phyloP scores from a whole-genome alignment of 2,113 vertebrate genomes.

The Tychaedon coryphoeus region DNA sequence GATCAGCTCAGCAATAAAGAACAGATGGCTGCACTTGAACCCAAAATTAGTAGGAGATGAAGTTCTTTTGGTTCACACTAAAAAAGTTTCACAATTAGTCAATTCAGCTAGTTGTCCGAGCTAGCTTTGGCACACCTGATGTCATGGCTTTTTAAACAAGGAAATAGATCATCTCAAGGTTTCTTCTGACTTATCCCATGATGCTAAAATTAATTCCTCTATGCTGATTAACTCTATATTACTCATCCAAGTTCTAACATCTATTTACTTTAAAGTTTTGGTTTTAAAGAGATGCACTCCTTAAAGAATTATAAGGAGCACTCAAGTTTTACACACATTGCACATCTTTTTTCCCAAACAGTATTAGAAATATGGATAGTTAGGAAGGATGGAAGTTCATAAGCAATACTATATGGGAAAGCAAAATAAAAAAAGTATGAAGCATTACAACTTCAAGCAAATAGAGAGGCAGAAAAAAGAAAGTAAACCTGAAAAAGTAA shows the following conservation, averaged over 20 bases:
- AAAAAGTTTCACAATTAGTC: background rate
- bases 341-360: background rate
- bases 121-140: background rate
- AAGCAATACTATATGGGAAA: background rate
- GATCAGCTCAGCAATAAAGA: background rate
- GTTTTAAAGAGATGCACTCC: background rate
- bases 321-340: background rate
- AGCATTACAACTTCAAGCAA: background rate
- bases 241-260: background rate
- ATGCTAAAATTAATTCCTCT: background rate
- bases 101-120: background rate
- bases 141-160: background rate
- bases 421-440: background rate
- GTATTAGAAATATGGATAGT: background rate
- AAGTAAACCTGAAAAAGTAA: background rate
- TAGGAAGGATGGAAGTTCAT: background rate
- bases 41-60: background rate
- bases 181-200: background rate
- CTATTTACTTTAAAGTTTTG: background rate
- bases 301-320: background rate
- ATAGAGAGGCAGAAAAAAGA: background rate
- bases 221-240: background rate
- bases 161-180: background rate
- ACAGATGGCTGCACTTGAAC: background rate
- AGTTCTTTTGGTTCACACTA: background rate